These are phyloP conservation scores for Drosophila parvula DNA, from an alignment of 1,140 invertebrate species.

Conservation along the genomic window DNA sequence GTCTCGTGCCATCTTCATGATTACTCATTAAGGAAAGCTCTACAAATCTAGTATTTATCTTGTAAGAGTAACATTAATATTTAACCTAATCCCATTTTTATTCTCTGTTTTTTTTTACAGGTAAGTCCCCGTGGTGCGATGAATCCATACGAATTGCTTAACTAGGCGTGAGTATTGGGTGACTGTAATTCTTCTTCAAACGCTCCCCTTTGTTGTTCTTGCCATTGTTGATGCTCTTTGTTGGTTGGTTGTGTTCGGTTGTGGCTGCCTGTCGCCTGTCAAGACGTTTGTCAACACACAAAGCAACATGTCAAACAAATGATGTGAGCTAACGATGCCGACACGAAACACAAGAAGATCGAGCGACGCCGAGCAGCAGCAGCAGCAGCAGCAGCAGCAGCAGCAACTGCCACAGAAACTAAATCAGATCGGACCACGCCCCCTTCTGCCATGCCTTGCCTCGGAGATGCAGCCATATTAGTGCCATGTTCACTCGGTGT, in stretches of 20 bases:
- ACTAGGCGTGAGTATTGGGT: constrained; percentile 70
- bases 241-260: constrained; percentile 32
- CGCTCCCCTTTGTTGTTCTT: constrained; percentile 32
- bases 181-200: constrained; percentile 44
- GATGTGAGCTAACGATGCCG: constrained; percentile 66
- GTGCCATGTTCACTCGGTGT: constrained; percentile 72
- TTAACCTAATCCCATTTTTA: constrained; percentile 1
- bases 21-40: not conserved
- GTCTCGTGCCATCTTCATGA: not conserved
- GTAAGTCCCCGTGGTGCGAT: constrained; percentile 54
- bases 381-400: constrained; percentile 7
- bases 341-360: constrained; percentile 44
- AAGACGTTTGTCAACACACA: constrained; percentile 75
- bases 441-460: constrained; percentile 1
- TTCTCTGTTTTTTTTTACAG: constrained; percentile 52
- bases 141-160: constrained; percentile 63
- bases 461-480: constrained; percentile 66
- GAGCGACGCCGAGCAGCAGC: not conserved
- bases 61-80: not conserved
- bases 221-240: constrained; percentile 20
- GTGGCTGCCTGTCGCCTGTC: constrained; percentile 66
- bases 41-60: not conserved
- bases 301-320: constrained; percentile 63
- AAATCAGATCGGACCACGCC: constrained; percentile 49
- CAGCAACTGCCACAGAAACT: constrained; percentile 39